Percentiles rank a stretch among this genome's conserved stretches.
phyloP scores from a whole-genome alignment of 2,888 invertebrate genomes.

The Eupithecia centaureata region DNA sequence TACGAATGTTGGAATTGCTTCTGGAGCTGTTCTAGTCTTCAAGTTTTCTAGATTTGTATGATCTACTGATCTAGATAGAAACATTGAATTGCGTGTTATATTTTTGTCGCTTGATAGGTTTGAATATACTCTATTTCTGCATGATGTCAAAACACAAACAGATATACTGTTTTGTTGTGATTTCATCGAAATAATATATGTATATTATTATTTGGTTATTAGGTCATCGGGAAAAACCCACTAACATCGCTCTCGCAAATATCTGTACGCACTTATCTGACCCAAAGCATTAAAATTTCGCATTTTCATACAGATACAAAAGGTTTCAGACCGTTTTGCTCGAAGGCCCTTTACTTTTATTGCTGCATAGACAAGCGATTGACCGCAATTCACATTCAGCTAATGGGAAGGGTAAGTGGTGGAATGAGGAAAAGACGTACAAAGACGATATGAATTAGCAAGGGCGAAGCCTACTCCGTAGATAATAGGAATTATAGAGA shows the following conservation, averaged over 20 bases:
- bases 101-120: background rate
- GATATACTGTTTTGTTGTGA: background rate
- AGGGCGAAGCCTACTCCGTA: background rate
- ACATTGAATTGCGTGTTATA: background rate
- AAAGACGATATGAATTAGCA: background rate
- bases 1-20: constrained; percentile 32
- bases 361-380: constrained; percentile 29
- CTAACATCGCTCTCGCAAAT: background rate
- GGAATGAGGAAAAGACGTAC: constrained; percentile 9
- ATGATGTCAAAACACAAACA: background rate
- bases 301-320: constrained; percentile 22
- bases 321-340: constrained; percentile 16
- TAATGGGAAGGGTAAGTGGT: constrained; percentile 26
- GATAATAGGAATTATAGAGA: background rate
- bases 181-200: background rate
- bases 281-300: constrained; percentile 17
- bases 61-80: constrained; percentile 4
- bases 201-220: background rate
- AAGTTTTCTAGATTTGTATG: background rate
- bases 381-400: constrained; percentile 27
- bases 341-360: constrained; percentile 23
- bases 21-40: constrained; percentile 7
- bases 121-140: background rate
- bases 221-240: background rate
- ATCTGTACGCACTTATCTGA: constrained; percentile 1